Evolutionary conservation across 2,113 vertebrate genomes (phyloP), one percentile per base, ranked within the genome.

Genomic region (Felis chaus): DNA sequence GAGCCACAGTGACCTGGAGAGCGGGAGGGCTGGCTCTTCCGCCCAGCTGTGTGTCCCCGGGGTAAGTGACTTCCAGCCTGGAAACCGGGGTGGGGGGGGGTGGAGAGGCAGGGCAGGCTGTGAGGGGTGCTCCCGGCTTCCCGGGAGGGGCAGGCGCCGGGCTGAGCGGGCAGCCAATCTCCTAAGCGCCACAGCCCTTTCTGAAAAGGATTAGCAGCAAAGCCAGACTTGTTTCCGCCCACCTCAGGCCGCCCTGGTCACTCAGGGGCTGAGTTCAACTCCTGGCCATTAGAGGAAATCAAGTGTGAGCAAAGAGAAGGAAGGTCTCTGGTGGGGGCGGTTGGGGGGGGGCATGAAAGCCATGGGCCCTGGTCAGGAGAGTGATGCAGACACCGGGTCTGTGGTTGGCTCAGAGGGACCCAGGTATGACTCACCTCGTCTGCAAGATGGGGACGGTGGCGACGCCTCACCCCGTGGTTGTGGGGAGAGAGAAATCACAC

Each of bases 41-140:
- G 89, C 63, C 96, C 97, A 97, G 97, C 96, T 96, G 95, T 95
- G 83, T 95, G 63, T 78, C 97, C 94, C 61, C 83, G 87, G 96
- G 95, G 79, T 79, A 41, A 95, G 97, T 97, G 97, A 96, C 57
- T 97, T 97, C 96, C 87, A 95, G 93, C 89, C 79, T 78, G 86
- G 91, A 95, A 97, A 97, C 82, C 5, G 18, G 69, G 2, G 3
- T 4, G 74, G 2, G 3, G 48, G 15, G 9, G 74, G 14, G 2
- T 3, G 48, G 4, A 9, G 74, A 7, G 25, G 39, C 1, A 0
- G 27, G 73, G 7, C 27, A 29, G 33, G 33, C 31, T 3, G 25
- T 0, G 6, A 69, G 48, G 45, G 73, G 53, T 74, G 93, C 69
- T 82, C 87, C 13, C 36, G 41, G 66, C n/a, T 71, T 82, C 73